A percentile compares a stretch with the other conserved stretches of the same genome.
phyloP scores from a whole-genome alignment of 1,140 invertebrate species.

The Brachystomella parvula region DNA sequence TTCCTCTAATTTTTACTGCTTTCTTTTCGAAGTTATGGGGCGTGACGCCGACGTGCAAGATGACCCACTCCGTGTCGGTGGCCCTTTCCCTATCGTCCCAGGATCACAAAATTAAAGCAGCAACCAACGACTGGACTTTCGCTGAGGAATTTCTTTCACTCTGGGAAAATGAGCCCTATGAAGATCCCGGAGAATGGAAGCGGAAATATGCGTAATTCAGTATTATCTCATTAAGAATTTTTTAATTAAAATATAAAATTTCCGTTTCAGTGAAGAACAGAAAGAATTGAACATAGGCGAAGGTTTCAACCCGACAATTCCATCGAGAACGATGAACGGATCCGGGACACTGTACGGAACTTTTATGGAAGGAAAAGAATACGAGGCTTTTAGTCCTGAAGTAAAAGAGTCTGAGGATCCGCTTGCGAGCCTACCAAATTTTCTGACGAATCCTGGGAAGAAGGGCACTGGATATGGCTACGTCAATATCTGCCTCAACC shows the following conservation, averaged over 20 bases:
- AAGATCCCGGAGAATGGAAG: slow-evolving; percentile 30
- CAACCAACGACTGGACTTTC: slow-evolving; percentile 36
- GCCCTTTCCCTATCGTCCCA: slow-evolving; percentile 25
- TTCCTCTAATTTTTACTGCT: background rate
- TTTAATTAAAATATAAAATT: background rate
- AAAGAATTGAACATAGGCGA: slow-evolving; percentile 16
- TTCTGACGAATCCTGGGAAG: slow-evolving; percentile 31
- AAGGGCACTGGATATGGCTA: slow-evolving; percentile 37
- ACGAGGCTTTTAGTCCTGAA: slow-evolving; percentile 17
- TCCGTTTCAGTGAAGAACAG: slow-evolving; percentile 14
- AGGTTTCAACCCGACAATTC: slow-evolving; percentile 21
- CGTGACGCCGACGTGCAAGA: slow-evolving; percentile 15
- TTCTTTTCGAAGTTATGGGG: slow-evolving; percentile 28
- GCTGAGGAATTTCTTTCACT: slow-evolving; percentile 24
- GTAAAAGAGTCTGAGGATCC: slow-evolving; percentile 2
- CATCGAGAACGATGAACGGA: slow-evolving; percentile 30
- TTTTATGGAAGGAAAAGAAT: slow-evolving; percentile 28
- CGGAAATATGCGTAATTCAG: slow-evolving; percentile 17
- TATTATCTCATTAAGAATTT: background rate
- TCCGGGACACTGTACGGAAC: slow-evolving; percentile 35
- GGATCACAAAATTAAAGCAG: slow-evolving; percentile 36
- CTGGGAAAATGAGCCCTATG: slow-evolving; percentile 32
- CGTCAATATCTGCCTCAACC: slow-evolving; percentile 24
- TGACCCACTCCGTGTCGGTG: slow-evolving; percentile 24
- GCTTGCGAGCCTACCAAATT: slow-evolving; percentile 22